Base-by-base conservation (phyloP, 2,888 invertebrate species). In the Agrotis clavis region DNA sequence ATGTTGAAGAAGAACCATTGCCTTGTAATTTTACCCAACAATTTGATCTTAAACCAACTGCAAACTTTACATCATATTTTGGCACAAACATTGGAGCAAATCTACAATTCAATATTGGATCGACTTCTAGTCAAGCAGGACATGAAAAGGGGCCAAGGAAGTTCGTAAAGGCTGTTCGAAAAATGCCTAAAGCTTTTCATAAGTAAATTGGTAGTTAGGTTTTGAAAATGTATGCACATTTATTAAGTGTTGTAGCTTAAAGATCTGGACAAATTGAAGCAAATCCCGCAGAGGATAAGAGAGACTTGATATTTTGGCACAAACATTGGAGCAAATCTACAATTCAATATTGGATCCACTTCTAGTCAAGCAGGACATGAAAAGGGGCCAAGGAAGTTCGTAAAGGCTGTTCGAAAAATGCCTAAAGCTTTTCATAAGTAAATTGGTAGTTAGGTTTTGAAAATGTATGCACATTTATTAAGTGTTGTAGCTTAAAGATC, bases 261-360 rank as follows among this genome's bases (percentile, higher is more conserved):
- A 35, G 35, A 35, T 35, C 35, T 6, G 35, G 35, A 7, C 35
- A 7, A 30, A 30, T 4, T 30, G 30, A 30, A 45, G 45, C 45
- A 13, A 45, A 45, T 45, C 45, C 11, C 1, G 45, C 45, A 30
- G 30, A 30, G 5, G 30, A 30, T 0, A 30, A 5, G 30, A 25
- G 25, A 25, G 25, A 25, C 25, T 25, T 25, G 25, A n/a, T n/a
- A n/a, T n/a, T n/a, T n/a, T n/a, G n/a, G n/a, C n/a, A n/a, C 54
- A 4, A 78, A 78, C 48, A 2, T 77, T 56, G 67, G 53, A 11
- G 21, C 63, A 14, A 83, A 82, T 45, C 14, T 86, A 35, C 70
- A 85, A 73, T 92, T 92, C 62, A 86, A 86, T 64, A 84, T 92
- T 19, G 92, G 92, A 11, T 57, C 57, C 35, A n/a, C n/a, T 1